Percentiles rank a stretch among this genome's conserved stretches.
Evolutionary conservation across 2,888 invertebrate species (phyloP).

Genomic region (Pecten maximus): DNA sequence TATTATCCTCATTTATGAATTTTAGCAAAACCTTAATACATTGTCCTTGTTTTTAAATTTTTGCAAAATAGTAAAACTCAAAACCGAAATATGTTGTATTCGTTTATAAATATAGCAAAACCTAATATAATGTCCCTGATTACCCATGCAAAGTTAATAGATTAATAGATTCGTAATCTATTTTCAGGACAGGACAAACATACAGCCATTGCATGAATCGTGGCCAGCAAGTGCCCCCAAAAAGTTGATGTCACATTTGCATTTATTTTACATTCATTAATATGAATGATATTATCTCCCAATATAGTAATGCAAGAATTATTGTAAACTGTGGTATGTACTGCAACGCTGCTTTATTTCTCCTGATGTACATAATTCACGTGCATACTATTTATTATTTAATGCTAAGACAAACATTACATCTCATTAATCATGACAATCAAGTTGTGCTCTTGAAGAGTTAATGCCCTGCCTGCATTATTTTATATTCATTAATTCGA

Average conservation of each 20-base stretch:
- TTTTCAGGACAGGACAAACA: not conserved
- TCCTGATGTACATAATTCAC: not conserved
- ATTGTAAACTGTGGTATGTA: not conserved
- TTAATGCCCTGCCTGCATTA: not conserved
- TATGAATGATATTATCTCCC: not conserved
- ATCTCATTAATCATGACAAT: not conserved
- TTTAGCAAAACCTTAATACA: too few relatives aligned
- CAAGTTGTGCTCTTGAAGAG: not conserved
- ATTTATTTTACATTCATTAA: not conserved
- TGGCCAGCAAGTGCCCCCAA: not conserved
- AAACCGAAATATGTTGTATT: too few relatives aligned
- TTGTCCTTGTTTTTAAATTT: too few relatives aligned
- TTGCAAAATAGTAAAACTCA: too few relatives aligned
- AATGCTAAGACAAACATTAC: not conserved
- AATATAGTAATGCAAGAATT: not conserved
- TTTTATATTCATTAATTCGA: not conserved
- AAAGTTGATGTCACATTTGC: not conserved
- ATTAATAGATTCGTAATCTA: too few relatives aligned
- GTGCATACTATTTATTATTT: not conserved
- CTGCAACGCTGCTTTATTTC: not conserved
- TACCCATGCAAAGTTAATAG: too few relatives aligned
- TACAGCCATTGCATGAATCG: not conserved
- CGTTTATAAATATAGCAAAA: too few relatives aligned
- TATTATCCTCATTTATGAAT: too few relatives aligned
- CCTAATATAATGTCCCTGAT: too few relatives aligned